Conservation (phyloP, 2,797 vertebrate species). For the Eulemur rubriventer region DNA sequence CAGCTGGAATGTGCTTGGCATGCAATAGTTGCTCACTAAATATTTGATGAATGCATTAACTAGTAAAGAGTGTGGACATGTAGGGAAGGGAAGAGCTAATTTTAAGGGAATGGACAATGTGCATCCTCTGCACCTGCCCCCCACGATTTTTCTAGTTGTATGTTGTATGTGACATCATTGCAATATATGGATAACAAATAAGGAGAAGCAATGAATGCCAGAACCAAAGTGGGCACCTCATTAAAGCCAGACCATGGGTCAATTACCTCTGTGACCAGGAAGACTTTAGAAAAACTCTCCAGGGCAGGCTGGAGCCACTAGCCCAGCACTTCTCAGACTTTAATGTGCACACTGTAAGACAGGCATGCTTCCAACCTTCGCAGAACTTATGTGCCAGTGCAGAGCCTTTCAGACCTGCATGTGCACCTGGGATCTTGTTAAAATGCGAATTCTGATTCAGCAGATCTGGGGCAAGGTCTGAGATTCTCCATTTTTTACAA, state of each 20-base stretch:
- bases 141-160: too few relatives aligned
- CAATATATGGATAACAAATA: neutral
- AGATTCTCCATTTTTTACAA: neutral
- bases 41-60: neutral
- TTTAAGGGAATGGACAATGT: fast-evolving
- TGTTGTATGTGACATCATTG: neutral
- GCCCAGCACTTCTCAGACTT: neutral
- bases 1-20: neutral
- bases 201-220: neutral
- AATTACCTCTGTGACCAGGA: neutral
- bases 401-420: neutral
- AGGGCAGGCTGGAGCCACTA: neutral
- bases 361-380: fast-evolving
- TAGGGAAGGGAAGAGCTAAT: neutral
- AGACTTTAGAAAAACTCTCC: neutral
- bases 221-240: neutral
- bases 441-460: neutral
- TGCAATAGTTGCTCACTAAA: neutral
- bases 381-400: fast-evolving
- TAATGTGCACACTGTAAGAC: fast-evolving
- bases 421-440: neutral
- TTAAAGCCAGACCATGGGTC: neutral
- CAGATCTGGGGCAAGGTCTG: neutral
- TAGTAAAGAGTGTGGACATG: fast-evolving
- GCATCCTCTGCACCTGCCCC: neutral